phyloP scores from a whole-genome alignment of 2,888 invertebrate genomes.

The Stomorhina lunata region DNA sequence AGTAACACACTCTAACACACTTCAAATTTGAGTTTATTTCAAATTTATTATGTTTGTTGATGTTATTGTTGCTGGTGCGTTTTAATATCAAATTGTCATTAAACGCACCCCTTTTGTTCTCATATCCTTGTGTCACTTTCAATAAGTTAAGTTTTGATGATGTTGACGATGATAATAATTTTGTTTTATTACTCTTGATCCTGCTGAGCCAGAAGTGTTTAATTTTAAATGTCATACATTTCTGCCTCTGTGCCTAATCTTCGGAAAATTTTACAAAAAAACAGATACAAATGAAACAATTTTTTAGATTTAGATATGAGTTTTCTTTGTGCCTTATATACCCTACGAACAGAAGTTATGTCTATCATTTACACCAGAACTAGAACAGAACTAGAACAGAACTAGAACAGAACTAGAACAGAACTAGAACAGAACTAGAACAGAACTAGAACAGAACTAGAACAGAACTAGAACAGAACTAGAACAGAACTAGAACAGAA shows the following conservation, averaged over 20 bases:
- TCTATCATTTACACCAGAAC: too few relatives aligned
- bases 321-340: not conserved
- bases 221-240: slow-evolving; percentile 61
- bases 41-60: slow-evolving; percentile 35
- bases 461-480: too few relatives aligned
- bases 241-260: not conserved
- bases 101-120: slow-evolving; percentile 62
- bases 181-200: slow-evolving; percentile 60
- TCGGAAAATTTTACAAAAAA: slow-evolving; percentile 9
- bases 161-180: slow-evolving; percentile 52
- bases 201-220: slow-evolving; percentile 65
- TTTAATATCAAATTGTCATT: slow-evolving; percentile 62
- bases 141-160: slow-evolving; percentile 42
- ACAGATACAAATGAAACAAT: not conserved
- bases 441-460: too few relatives aligned
- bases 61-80: slow-evolving; percentile 29
- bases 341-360: not conserved
- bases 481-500: too few relatives aligned
- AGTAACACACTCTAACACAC: slow-evolving; percentile 49
- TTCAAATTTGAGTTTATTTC: slow-evolving; percentile 8
- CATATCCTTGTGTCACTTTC: slow-evolving; percentile 52
- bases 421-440: too few relatives aligned
- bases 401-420: too few relatives aligned
- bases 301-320: not conserved
- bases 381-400: too few relatives aligned